Evolutionary conservation across 2,888 invertebrate genomes (phyloP), one percentile per base, ranked within the genome.

Genomic region (Trachelus troglodyta): DNA sequence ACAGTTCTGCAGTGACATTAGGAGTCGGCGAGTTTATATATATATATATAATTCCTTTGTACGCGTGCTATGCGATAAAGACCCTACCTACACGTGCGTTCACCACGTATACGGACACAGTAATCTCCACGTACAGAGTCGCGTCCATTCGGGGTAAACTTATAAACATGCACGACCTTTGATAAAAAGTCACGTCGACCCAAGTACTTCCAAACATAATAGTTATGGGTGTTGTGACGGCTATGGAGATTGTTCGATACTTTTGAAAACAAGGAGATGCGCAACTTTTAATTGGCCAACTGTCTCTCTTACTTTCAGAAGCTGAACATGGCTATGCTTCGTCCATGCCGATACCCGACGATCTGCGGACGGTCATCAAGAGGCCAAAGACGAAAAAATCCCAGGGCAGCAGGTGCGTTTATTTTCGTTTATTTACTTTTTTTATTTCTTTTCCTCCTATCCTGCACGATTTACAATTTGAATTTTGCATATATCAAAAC

Each of bases 251-350:
- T 56, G 56, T 9, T 40, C 9, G 9, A 56, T 56, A 2, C 23
- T 56, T 23, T 9, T 56, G 56, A 56, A 56, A 56, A 56, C 56
- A 23, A 56, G 23, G 3, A 35, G 9, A 56, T 23, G 56, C 56
- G 23, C 23, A 12, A 31, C 71, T 93, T 93, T 92, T 93, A 93
- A 93, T 93, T 92, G 92, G 92, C 92, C 93, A 84, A 92, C 92
- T 92, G 92, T 92, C 93, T 90, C 92, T 92, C 92, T 92, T 92
- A 92, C 92, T 94, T 94, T 93, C 95, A 96, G 96, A 96, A 93
- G 95, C 95, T 89, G 97, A 97, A 93, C 97, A 97, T 95, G 97
- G 97, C 91, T 97, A 97, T 94, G 97, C 97, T 92, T 96, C 96
- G 88, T 95, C 96, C 90, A 93, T 96, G 92, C 96, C 96, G 89